These are phyloP conservation scores for Rotaria magnacalcarata DNA, from an alignment of 2,888 invertebrate species.

Conservation along the genomic window DNA sequence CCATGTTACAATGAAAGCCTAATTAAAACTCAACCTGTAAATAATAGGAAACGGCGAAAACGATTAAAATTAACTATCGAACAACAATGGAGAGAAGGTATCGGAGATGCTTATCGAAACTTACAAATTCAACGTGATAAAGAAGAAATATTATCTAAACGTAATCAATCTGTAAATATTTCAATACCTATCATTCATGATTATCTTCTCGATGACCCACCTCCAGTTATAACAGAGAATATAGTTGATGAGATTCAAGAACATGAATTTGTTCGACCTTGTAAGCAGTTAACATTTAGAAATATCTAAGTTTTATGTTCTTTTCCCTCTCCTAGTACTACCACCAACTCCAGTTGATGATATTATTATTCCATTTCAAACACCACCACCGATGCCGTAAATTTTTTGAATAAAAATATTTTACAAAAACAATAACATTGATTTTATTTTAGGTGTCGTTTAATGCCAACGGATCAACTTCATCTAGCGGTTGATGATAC, in stretches of 20 bases:
- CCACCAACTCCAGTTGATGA: not conserved
- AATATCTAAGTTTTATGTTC: not conserved
- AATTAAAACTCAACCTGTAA: not conserved
- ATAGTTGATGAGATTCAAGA: not conserved
- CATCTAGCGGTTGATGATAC: not conserved
- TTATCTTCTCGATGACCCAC: not conserved
- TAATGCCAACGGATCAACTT: not conserved
- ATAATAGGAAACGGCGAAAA: not conserved
- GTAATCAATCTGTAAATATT: not conserved
- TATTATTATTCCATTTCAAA: not conserved
- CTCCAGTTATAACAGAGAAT: not conserved
- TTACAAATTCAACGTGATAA: not conserved
- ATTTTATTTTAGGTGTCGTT: not conserved
- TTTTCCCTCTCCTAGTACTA: not conserved
- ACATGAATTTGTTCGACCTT: not conserved
- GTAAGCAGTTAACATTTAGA: not conserved
- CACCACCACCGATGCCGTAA: not conserved
- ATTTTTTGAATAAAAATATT: no score
- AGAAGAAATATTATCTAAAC: not conserved
- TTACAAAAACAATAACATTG: no score
- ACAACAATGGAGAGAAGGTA: constrained; percentile 10
- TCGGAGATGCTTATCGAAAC: not conserved
- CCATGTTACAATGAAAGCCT: not conserved
- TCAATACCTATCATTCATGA: not conserved
- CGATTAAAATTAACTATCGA: not conserved